A percentile compares a stretch with the other conserved stretches of the same genome.
These are phyloP conservation scores for Mus pahari DNA, from an alignment of 2,113 vertebrate species.

Conservation along the genomic window DNA sequence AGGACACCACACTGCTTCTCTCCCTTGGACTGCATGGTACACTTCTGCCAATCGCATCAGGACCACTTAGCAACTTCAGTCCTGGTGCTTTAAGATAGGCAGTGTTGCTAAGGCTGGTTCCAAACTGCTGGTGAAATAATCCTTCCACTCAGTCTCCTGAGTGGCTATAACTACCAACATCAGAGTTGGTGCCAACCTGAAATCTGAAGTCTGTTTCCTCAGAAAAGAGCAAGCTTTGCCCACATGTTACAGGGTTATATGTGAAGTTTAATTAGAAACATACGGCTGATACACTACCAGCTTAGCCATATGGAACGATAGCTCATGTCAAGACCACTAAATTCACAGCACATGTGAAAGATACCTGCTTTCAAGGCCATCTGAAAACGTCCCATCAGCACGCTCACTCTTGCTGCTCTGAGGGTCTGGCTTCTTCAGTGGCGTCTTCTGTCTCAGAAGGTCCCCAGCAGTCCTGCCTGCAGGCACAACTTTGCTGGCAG, in stretches of 20 bases:
- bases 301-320: slow-evolving; percentile 10
- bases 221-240: not conserved
- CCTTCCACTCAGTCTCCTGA: not conserved
- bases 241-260: not conserved
- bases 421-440: not conserved
- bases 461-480: not conserved
- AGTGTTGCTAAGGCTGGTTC: not conserved
- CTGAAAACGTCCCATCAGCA: not conserved
- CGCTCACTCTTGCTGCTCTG: not conserved
- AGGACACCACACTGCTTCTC: not conserved
- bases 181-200: not conserved
- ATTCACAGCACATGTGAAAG: slow-evolving; percentile 8
- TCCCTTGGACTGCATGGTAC: not conserved
- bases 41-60: not conserved
- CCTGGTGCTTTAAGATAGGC: not conserved
- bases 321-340: not conserved
- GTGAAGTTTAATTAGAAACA: slow-evolving; percentile 43
- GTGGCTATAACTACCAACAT: not conserved
- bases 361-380: slow-evolving; percentile 69
- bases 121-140: not conserved
- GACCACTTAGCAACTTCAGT: not conserved
- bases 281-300: not conserved
- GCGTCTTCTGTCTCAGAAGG: not conserved
- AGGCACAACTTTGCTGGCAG: slow-evolving; percentile 36
- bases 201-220: slow-evolving; percentile 8